Evolutionary conservation across 2,888 invertebrate genomes (phyloP), one percentile per base, ranked within the genome.

Genomic region (Teleogryllus oceanicus): DNA sequence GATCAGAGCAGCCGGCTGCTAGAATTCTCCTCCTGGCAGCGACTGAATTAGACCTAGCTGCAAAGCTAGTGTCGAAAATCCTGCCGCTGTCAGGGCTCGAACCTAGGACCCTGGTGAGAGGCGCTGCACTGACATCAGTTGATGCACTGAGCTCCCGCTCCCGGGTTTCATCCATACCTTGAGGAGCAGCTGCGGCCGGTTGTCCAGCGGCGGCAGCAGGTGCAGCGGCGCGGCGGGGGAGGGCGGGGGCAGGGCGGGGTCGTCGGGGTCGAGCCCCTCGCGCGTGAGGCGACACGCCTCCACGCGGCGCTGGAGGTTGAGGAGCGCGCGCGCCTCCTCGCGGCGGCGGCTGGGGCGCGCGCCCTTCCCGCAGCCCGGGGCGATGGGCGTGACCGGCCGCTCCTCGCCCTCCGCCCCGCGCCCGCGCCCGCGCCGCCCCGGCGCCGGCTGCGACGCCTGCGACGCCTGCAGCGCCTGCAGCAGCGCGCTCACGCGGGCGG

Each of bases 261-360:
- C 37, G 37, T 8, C 8, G 8, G 8, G 8, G n/a, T 62, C 62
- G 16, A 62, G 1, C 62, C 62, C 62, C 16, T n/a, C 62, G 13
- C 62, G 62, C 62, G 88, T 85, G 87, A 92, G 82, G 88, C 89
- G 87, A 78, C 88, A 88, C 83, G 89, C 88, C 84, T 89, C 89
- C 77, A 93, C 91, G 84, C 92, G 91, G 86, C 91, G 91, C 83
- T 92, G 88, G 80, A 94, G 88, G 86, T 93, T 93, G 84, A 92
- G 92, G 84, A 94, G 88, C 74, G 92, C 92, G 78, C 89, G 89
- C 82, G 92, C 90, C 87, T 94, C 94, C 86, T 94, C 93, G 74
- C 92, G 89, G 82, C 88, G 88, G 82, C 91, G 88, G 82, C 92
- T 90, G 76, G 93, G 93, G 24, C 77, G 79, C 84, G 91, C 91